Evolutionary conservation across 2,113 vertebrate species (phyloP).

Genomic region (Empidonax alnorum): DNA sequence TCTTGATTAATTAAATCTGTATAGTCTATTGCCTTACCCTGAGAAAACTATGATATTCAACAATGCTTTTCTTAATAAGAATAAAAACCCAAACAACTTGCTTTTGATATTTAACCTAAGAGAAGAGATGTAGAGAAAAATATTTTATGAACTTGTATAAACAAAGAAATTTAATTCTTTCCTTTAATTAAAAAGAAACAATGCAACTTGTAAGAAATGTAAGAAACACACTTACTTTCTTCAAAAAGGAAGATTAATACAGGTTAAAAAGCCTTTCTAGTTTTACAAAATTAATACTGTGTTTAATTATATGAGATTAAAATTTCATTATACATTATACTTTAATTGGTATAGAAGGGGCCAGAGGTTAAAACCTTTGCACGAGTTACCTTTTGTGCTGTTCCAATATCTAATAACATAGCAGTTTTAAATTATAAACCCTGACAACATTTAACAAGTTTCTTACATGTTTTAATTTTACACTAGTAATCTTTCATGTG

Average conservation of each 20-base stretch:
- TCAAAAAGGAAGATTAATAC: slow-evolving; percentile 61
- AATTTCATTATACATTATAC: slow-evolving; percentile 56
- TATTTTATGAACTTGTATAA: slow-evolving; percentile 66
- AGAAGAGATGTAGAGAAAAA: slow-evolving; percentile 22
- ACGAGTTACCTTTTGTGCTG: slow-evolving; percentile 49
- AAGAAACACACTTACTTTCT: slow-evolving; percentile 56
- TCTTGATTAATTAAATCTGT: slow-evolving; percentile 76
- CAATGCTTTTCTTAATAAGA: slow-evolving; percentile 49
- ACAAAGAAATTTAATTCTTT: slow-evolving; percentile 56
- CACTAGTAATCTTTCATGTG: slow-evolving; percentile 57
- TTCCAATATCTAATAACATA: slow-evolving; percentile 61
- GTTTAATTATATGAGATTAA: slow-evolving; percentile 74
- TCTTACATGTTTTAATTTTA: slow-evolving; percentile 71
- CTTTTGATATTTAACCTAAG: slow-evolving; percentile 66
- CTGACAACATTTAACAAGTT: slow-evolving; percentile 65
- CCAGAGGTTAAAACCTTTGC: slow-evolving; percentile 57
- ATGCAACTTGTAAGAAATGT: slow-evolving; percentile 27
- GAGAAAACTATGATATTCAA: slow-evolving; percentile 61
- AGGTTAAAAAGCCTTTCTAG: slow-evolving; percentile 64
- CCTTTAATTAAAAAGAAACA: slow-evolving; percentile 65
- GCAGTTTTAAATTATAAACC: slow-evolving; percentile 62
- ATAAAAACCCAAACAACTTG: slow-evolving; percentile 36
- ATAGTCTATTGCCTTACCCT: slow-evolving; percentile 56
- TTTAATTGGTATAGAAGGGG: slow-evolving; percentile 62
- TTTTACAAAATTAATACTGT: slow-evolving; percentile 70